Evolutionary conservation across 1,140 invertebrate species (phyloP).

Genomic region (Drosophila setifemur): DNA sequence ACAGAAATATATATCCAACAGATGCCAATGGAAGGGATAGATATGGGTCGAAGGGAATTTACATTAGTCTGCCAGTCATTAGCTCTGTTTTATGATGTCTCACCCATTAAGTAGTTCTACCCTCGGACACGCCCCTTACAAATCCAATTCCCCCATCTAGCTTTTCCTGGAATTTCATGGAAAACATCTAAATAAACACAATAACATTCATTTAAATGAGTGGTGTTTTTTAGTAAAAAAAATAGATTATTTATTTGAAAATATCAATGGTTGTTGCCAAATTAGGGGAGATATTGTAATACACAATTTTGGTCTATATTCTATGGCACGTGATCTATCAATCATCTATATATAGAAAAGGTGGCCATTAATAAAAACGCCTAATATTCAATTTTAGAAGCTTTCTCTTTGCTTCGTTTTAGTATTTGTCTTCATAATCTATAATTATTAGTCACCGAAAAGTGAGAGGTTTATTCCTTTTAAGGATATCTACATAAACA

Average conservation of each 20-base stretch:
- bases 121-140: not conserved
- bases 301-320: not conserved
- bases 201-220: not conserved
- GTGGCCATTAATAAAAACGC: not conserved
- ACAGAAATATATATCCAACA: conserved; percentile 4
- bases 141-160: not conserved
- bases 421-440: too few species aligned
- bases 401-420: not conserved
- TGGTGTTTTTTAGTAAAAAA: too few species aligned
- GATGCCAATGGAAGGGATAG: conserved; percentile 8
- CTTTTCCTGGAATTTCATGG: conserved; percentile 3
- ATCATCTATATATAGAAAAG: conserved; percentile 17
- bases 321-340: conserved; percentile 10
- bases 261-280: conserved; percentile 2
- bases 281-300: not conserved
- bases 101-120: conserved; percentile 58
- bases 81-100: conserved; percentile 38
- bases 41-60: conserved; percentile 43
- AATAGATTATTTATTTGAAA: conserved; percentile 1
- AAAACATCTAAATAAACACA: not conserved
- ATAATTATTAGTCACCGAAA: not conserved
- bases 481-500: too few species aligned
- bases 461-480: too few species aligned
- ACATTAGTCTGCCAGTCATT: conserved; percentile 73
- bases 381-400: not conserved